Base-by-base conservation (phyloP, 2,797 vertebrate genomes). In the Cynopterus sphinx region DNA sequence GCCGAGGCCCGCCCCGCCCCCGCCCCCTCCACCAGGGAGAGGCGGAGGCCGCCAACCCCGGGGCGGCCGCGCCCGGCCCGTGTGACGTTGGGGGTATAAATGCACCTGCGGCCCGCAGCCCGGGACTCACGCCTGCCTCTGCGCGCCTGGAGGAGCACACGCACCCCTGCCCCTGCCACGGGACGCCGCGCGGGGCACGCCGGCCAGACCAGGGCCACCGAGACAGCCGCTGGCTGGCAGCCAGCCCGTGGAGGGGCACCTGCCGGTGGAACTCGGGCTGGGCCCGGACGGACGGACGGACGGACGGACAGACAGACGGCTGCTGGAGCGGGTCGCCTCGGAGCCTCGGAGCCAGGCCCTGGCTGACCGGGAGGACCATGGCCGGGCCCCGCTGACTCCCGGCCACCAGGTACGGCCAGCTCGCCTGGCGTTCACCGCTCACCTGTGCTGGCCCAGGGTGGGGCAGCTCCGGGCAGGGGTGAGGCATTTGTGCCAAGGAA, bases 361-460 rank as follows among this genome's bases (percentile, higher is more conserved):
- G 89, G 46, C 63, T 17, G 1, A 11, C 21, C 26, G 7, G 57
- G 68, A 55, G 16, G 71, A 77, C 31, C 77, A 95, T 97, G 96
- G 55, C 67, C 11, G 2, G 51, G 75, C 85, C 55, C 77, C 5
- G 0, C 75, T 96, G 95, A 96, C 9, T 19, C 26, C 49, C 0
- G 0, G 49, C 85, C 22, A 0, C 90, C 95, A 97, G 97, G 97
- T 97, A 93, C 96, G 96, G 15, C 75, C 59, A 2, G 24, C 70
- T 7, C 31, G 10, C 31, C 77, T 13, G 17, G 73, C 59, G 16
- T 5, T 86, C 13, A 59, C 82, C 36, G 31, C 90, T 93, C 53
- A 75, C 75, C 83, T 31, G 36, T 7, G 24, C 11, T 3, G 91
- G 74, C 92, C 79, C 41, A 5, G 78, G 78, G 87, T 4, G 61